Evolutionary conservation across 1,140 invertebrate genomes (phyloP), one percentile per base, ranked within the genome.

Genomic region (Mya arenaria): DNA sequence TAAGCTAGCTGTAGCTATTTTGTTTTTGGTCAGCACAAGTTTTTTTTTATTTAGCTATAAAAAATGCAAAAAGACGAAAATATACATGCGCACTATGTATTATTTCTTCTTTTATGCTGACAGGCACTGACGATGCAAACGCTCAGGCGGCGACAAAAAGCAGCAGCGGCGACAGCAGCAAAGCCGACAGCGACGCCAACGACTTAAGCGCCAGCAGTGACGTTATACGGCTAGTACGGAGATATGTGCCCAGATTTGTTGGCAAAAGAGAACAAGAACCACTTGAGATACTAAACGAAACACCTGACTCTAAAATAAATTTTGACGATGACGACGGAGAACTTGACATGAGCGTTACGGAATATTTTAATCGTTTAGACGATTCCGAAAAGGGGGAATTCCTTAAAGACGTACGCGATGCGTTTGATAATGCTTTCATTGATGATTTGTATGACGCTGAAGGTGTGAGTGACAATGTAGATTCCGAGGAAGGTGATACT

Each of bases 161-260:
- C 52, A 37, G 28, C 63, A 56, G 75, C 75, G 62, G 58, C 55
- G 5, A 56, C 58, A 66, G 41, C 36, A 25, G 13, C 48, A 8
- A 52, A 52, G 8, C 48, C 65, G 48, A 17, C 48, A 52, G 48
- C 25, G 10, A 52, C 19, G 8, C 48, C 65, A 25, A 36, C 60
- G 25, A 63, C 75, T 37, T 32, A 58, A n/a, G 28, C 41, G 39
- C 28, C 32, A 55, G 56, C 1, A 25, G 32, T 30, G 77, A 62
- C 63, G 48, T 55, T 4, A 55, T 37, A 32, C 65, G 63, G 44
- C 77, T 80, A 41, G 77, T 80, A 69, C 79, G 79, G 60, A 58
- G 69, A 39, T 73, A 82, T 69, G 60, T 82, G 25, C 79, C 79
- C 34, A 56, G 62, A 36, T 82, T 82, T 74, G 37, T 82, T 62